Base-by-base conservation (phyloP, 2,888 invertebrate species). In the Rhabditoides inermis region DNA sequence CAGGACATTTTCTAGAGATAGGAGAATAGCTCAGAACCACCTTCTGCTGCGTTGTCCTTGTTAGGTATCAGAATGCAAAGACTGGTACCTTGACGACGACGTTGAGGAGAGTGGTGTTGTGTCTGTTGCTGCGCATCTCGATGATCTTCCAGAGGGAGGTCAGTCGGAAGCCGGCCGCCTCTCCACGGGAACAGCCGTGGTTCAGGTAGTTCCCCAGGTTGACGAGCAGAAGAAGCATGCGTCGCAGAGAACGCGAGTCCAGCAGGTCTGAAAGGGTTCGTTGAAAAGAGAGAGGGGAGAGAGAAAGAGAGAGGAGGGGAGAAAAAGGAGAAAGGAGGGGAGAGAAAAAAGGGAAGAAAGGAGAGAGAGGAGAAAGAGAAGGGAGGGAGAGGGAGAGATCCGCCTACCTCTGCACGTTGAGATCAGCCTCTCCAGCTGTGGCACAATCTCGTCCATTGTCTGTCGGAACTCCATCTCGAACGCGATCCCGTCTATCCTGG, bases 171-270 rank as follows among this genome's bases (percentile, higher is more conserved):
- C 63, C 65, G 30, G 60, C 63, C 3, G 65, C 65, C 37, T 66
- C 63, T 26, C 65, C 65, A 25, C 63, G 63, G 1, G 60, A 53
- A 28, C 57, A 60, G 20, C 59, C 55, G 2, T 56, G 51, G 32
- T 66, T 66, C 49, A 66, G 52, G 45, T 62, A 66, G 50, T 66
- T 66, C 7, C 65, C 65, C 41, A 66, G 61, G 20, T 61, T 58
- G 22, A 66, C 63, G 4, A 66, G 47, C n/a, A 60, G 51, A 20
- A 62, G 51, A 3, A 66, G 56, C 25, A 66, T 54, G 20, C 60
- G 55, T 35, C 57, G 56, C 15, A 66, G 42, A 0, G 58, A 49
- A 20, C 53, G 57, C 1, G 60, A 57, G 7, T 32, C 36, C 2
- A 59, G 40, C 3, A 63, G 48, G 36, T 63, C 61, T 45, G 32